Conservation (phyloP, 2,888 invertebrate genomes). For the Leptinotarsa peninsularis region DNA sequence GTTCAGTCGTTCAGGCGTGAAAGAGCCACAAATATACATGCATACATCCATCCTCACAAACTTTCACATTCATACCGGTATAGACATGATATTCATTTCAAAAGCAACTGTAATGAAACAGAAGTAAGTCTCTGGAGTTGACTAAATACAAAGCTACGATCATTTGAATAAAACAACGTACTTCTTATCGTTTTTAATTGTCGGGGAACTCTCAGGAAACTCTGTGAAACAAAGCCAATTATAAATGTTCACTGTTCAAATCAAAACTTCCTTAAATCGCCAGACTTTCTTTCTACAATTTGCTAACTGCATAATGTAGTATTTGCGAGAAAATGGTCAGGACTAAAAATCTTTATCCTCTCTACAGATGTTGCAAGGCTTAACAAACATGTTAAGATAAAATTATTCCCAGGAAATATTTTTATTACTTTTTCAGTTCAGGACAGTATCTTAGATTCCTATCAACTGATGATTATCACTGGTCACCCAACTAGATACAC, state of each 20-base stretch:
- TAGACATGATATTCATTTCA: no score
- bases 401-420: no score
- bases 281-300: slow-evolving; percentile 15
- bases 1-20: no score
- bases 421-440: no score
- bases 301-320: not conserved
- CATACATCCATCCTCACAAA: no score
- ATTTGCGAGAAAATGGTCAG: not conserved
- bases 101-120: not conserved
- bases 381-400: no score
- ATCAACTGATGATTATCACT: no score
- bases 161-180: not conserved
- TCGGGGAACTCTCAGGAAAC: slow-evolving; percentile 28
- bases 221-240: slow-evolving; percentile 45
- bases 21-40: no score
- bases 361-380: not conserved
- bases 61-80: no score
- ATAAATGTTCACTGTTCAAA: slow-evolving; percentile 43
- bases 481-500: no score
- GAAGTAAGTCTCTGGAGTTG: not conserved
- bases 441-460: no score
- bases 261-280: slow-evolving; percentile 36
- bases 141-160: not conserved
- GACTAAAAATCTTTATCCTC: not conserved
- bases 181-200: slow-evolving; percentile 17